A percentile compares a stretch with the other conserved stretches of the same genome.
Evolutionary conservation across 2,888 invertebrate genomes (phyloP).

Genomic region (Cryptocheilus praepositus): DNA sequence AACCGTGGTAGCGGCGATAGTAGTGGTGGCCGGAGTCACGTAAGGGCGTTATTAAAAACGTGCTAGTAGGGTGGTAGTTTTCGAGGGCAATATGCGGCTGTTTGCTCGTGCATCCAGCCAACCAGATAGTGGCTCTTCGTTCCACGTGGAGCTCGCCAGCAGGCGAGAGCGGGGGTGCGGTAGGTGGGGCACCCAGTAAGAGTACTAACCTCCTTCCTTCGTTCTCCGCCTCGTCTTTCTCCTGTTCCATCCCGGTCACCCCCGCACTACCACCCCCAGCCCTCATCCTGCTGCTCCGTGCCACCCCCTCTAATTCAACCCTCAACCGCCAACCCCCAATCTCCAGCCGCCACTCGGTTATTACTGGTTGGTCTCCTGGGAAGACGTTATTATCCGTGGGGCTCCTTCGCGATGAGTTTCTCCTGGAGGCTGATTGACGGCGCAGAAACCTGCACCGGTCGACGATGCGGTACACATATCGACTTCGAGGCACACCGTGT

Average conservation of each 20-base stretch:
- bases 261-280: conserved; percentile 23
- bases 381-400: conserved; percentile 66
- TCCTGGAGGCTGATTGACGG: conserved; percentile 55
- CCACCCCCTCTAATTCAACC: conserved; percentile 55
- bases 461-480: not conserved
- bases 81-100: conserved; percentile 62
- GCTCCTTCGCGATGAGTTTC: conserved; percentile 61
- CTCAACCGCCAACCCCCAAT: conserved; percentile 54
- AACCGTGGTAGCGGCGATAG: not conserved
- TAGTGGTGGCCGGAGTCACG: conserved; percentile 50
- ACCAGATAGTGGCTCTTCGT: conserved; percentile 24
- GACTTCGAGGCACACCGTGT: not conserved
- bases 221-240: conserved; percentile 9
- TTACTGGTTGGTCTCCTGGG: conserved; percentile 63
- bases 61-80: conserved; percentile 61
- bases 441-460: conserved; percentile 50
- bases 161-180: not conserved
- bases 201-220: conserved; percentile 6
- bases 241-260: conserved; percentile 9
- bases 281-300: conserved; percentile 7
- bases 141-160: conserved; percentile 14
- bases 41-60: conserved; percentile 69
- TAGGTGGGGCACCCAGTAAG: not conserved
- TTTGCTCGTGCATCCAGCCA: conserved; percentile 49
- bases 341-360: conserved; percentile 61